Conservation (phyloP, 2,113 vertebrate species). For the Clarias macrocephalus region DNA sequence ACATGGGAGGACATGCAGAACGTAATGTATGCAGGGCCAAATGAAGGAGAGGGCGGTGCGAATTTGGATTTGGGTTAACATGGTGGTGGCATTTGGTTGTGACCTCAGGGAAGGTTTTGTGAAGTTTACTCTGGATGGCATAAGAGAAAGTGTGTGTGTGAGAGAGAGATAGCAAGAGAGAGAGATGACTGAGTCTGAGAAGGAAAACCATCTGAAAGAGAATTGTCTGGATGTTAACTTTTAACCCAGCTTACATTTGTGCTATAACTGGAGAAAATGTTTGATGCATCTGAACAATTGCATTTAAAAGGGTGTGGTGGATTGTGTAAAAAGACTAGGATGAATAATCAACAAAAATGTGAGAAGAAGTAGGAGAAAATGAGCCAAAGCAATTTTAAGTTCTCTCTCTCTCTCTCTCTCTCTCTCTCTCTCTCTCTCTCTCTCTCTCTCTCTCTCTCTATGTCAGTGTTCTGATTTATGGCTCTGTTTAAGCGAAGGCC, state of each 20-base stretch:
- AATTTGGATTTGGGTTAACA: constrained; percentile 53
- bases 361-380: constrained; percentile 41
- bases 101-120: constrained; percentile 45
- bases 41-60: constrained; percentile 46
- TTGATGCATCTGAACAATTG: constrained; percentile 43
- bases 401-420: constrained; percentile 32
- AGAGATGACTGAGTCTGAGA: constrained; percentile 3
- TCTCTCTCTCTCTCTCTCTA: constrained; percentile 48
- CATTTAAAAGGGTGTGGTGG: constrained; percentile 43
- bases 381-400: constrained; percentile 49
- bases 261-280: constrained; percentile 18
- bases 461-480: constrained; percentile 80
- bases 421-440: constrained; percentile 47
- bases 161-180: constrained; percentile 22
- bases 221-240: constrained; percentile 41
- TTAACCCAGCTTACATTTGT: constrained; percentile 30
- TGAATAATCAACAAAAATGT: constrained; percentile 43
- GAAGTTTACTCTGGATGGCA: constrained; percentile 36
- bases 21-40: constrained; percentile 50
- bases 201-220: neutral
- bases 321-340: constrained; percentile 29
- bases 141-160: constrained; percentile 12
- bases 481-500: constrained; percentile 85
- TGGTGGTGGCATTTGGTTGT: constrained; percentile 50
- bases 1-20: constrained; percentile 40